Base-by-base conservation (phyloP, 2,797 vertebrate genomes). In the Crenuchus spilurus region DNA sequence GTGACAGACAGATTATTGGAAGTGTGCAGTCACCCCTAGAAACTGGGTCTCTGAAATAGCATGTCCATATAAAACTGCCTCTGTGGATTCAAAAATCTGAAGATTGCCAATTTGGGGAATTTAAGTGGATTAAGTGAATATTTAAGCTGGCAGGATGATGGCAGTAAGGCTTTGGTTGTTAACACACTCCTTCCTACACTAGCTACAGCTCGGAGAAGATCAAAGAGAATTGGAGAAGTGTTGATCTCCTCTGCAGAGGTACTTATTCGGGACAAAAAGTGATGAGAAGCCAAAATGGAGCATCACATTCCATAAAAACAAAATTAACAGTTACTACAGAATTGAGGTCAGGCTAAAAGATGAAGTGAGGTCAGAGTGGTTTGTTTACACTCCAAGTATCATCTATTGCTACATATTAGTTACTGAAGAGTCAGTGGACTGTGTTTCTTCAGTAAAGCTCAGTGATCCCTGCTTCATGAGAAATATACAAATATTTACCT, bases 181-280 rank as follows among this genome's bases (percentile, higher is more conserved):
- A 73, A 44, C 61, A 44, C n/a, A 4, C 57, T 30, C 41, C 31
- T 84, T 70, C 82, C 77, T 80, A 84, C 80, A 72, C 70, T 76
- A 67, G 72, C 58, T 28, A 48, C 66, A 74, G 77, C 37, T 66
- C 73, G 49, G 75, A 79, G 67, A 35, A 84, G 83, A 88, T 88
- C 80, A 88, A 84, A 88, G 83, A 74, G 67, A 83, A 82, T 70
- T 52, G 52, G n/a, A 68, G 41, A 54, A 66, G 72, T 69, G 82
- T 79, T 64, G 71, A 79, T 79, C 82, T 78, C 60, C 69, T 85
- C 75, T 79, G 74, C 82, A 79, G 60, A 49, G 54, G 70, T 79
- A 54, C 65, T 74, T 65, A 83, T 84, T 84, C 72, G 82, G 73
- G 80, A 82, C 67, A 57, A 81, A 42, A 78, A 79, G 79, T 75